Evolutionary conservation across 35 echinoderm and acorn worm genomes (phyloP).

Genomic region (Apostichopus parvimensis): DNA sequence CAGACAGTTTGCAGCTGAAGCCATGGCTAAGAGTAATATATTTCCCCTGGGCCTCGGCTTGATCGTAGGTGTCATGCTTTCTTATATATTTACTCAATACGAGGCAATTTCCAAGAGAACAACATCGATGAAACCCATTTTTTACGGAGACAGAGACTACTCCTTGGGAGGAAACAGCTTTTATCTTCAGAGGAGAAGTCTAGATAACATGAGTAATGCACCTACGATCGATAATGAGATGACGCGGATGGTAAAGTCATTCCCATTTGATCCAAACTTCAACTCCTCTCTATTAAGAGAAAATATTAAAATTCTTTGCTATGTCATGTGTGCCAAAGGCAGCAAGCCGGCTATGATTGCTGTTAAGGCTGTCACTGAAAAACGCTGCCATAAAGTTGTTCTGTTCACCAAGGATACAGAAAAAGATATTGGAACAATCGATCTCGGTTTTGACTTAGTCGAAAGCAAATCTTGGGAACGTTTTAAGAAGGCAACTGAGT

Average conservation of each 20-base stretch:
- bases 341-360: conserved; percentile 34
- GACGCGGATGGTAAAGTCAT: conserved; percentile 35
- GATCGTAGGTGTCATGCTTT: conserved; percentile 61
- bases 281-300: conserved; percentile 48
- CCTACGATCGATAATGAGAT: not conserved
- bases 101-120: conserved; percentile 17
- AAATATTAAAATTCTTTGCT: conserved; percentile 74
- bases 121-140: not conserved
- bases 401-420: conserved; percentile 52
- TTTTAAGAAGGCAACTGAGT: conserved; percentile 43
- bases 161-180: conserved; percentile 64
- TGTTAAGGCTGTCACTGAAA: conserved; percentile 50
- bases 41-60: conserved; percentile 58
- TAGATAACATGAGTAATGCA: not conserved
- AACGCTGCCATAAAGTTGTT: conserved; percentile 76
- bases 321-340: conserved; percentile 36
- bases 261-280: conserved; percentile 69
- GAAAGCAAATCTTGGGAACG: conserved; percentile 49
- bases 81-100: conserved; percentile 61
- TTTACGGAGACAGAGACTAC: conserved; percentile 35
- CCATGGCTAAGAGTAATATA: conserved; percentile 20
- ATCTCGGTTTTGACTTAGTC: conserved; percentile 50
- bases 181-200: conserved; percentile 37
- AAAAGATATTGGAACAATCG: conserved; percentile 8
- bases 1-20: too few relatives aligned